Percentiles rank a stretch among this genome's conserved stretches.
Conservation (phyloP, 2,797 vertebrate species). For the Microhierax caerulescens region DNA sequence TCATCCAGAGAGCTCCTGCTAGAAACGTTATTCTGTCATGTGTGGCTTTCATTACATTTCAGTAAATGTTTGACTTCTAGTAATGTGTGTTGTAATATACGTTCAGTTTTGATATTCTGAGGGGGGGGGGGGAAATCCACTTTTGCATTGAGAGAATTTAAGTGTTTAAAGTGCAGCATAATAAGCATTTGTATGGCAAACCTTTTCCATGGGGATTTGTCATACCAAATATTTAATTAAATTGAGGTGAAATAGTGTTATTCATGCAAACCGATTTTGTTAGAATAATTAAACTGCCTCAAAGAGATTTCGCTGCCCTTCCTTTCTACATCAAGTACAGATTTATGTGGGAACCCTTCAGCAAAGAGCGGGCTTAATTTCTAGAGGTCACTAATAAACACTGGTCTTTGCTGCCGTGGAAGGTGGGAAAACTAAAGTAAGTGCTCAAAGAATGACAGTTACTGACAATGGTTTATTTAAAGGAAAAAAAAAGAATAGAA, state of each 20-base stretch:
- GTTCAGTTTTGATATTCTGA: background rate
- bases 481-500: background rate
- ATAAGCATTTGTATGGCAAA: background rate
- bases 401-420: background rate
- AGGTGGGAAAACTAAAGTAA: background rate
- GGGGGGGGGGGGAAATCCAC: background rate
- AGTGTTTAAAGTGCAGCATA: background rate
- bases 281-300: constrained; percentile 8
- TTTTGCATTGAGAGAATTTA: background rate
- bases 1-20: background rate
- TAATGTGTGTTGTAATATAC: background rate
- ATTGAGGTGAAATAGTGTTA: constrained; percentile 3
- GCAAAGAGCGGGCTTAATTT: background rate
- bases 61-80: background rate
- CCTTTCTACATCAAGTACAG: background rate
- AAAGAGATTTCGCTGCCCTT: background rate
- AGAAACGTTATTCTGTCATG: background rate
- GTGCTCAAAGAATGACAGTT: background rate
- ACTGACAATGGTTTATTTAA: background rate
- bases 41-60: background rate
- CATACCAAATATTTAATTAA: constrained; percentile 33
- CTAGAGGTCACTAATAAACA: background rate
- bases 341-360: background rate
- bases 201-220: background rate
- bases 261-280: background rate